A percentile compares a stretch with the other conserved stretches of the same genome.
Conservation (phyloP, 2,113 vertebrate genomes). For the Macaca nemestrina region DNA sequence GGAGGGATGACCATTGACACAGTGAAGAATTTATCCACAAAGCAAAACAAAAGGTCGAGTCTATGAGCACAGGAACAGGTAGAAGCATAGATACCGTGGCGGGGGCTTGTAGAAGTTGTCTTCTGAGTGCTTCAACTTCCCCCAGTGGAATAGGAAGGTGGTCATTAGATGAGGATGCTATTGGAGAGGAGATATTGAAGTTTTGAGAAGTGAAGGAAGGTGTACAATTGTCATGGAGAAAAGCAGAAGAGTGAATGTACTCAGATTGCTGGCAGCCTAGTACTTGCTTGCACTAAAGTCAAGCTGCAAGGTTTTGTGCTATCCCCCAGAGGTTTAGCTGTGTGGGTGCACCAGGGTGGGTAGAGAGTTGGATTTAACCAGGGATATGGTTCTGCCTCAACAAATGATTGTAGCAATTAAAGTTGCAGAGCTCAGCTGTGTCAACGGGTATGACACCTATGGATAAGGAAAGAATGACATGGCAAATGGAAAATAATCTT, state of each 20-base stretch:
- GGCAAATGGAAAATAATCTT: neutral
- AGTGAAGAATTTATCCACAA: neutral
- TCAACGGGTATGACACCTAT: neutral
- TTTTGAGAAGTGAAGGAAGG: neutral
- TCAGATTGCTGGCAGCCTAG: neutral
- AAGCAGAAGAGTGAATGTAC: neutral
- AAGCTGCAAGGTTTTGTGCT: accelerated
- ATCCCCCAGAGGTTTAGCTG: neutral
- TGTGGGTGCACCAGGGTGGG: neutral
- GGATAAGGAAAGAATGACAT: neutral
- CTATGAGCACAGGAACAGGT: accelerated
- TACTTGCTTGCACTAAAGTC: accelerated
- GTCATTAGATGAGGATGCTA: neutral
- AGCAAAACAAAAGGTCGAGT: neutral
- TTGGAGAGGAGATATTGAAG: neutral
- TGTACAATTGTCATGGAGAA: too few species aligned
- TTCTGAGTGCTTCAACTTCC: neutral
- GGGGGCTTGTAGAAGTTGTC: accelerated
- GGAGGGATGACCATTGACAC: accelerated
- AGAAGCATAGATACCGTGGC: accelerated
- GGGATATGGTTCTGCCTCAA: neutral
- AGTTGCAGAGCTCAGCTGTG: neutral
- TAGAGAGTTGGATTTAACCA: neutral
- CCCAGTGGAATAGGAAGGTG: neutral
- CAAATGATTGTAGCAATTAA: conserved; percentile 21